Evolutionary conservation across 1,140 invertebrate species (phyloP), one percentile per base, ranked within the genome.

Genomic region (Drosophila mayri): DNA sequence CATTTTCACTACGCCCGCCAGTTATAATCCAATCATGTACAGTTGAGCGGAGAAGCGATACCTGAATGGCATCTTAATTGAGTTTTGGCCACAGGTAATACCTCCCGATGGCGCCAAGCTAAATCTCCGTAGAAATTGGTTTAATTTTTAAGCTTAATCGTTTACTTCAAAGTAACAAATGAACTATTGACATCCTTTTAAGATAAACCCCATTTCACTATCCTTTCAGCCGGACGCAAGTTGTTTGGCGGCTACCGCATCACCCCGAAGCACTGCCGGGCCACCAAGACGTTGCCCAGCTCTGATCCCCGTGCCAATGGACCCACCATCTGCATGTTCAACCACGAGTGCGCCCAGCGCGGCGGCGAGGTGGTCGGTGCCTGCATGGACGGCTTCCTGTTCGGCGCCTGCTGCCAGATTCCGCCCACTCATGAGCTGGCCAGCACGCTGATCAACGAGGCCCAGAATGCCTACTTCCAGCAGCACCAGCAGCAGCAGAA

Each of bases 241-340:
- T 90, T 97, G n/a, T 97, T 97, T 92, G 96, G 96, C 18, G 97
- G 97, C 18, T 97, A 97, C 90, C 94, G 96, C 90, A 97, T 97
- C 94, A 96, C 96, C 46, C 96, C 97, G 6, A 95, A 95, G 78
- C 94, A 95, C 61, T 97, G 97, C 90, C 95, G 95, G 58, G 94
- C 95, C 79, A 91, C 93, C 18, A 94, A 95, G 92, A 91, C 93
- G 86, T 46, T 94, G 90, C 91, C 81, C 37, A 93, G 93, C 93
- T 93, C 93, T 80, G 93, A 95, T 86, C 93, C 93, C 54, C 94
- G 94, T 60, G 93, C 58, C 81, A 88, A 85, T 94, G 96, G 95
- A 0, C 95, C 95, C n/a, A 95, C 95, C n/a, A 95, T 97, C 81
- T 98, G 98, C 93, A 98, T 98, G 97, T 98, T 98, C 93, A 98